Evolutionary conservation across 2,113 vertebrate species (phyloP).

Genomic region (Oceanodroma tethys): DNA sequence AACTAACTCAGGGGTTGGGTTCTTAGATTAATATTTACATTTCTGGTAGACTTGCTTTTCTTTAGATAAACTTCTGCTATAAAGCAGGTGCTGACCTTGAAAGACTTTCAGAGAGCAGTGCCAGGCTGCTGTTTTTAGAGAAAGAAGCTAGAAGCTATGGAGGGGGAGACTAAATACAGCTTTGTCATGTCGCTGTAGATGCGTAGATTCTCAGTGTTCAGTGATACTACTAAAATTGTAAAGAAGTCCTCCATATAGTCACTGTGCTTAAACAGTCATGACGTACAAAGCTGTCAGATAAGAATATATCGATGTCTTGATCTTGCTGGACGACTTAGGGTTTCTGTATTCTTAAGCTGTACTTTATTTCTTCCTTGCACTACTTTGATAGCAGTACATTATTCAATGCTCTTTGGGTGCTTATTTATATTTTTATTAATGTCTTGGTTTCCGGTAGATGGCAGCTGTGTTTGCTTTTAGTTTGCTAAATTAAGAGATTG

Average conservation of each 20-base stretch:
- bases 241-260: background rate
- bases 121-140: background rate
- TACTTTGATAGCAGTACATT: background rate
- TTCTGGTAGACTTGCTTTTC: background rate
- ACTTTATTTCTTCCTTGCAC: background rate
- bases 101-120: background rate
- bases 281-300: background rate
- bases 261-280: background rate
- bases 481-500: background rate
- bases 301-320: background rate
- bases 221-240: background rate
- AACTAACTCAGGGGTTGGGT: background rate
- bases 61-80: background rate
- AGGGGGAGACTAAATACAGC: background rate
- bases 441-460: background rate
- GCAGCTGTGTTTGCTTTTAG: background rate
- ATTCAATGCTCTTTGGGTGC: background rate
- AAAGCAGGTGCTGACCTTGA: background rate
- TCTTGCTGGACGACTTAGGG: background rate
- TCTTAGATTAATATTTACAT: constrained; percentile 6
- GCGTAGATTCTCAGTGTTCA: background rate
- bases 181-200: background rate
- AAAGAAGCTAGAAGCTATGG: background rate
- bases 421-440: background rate
- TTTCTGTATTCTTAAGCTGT: background rate